Evolutionary conservation across 2,113 vertebrate genomes (phyloP).

Genomic region (Serilophus lunatus): DNA sequence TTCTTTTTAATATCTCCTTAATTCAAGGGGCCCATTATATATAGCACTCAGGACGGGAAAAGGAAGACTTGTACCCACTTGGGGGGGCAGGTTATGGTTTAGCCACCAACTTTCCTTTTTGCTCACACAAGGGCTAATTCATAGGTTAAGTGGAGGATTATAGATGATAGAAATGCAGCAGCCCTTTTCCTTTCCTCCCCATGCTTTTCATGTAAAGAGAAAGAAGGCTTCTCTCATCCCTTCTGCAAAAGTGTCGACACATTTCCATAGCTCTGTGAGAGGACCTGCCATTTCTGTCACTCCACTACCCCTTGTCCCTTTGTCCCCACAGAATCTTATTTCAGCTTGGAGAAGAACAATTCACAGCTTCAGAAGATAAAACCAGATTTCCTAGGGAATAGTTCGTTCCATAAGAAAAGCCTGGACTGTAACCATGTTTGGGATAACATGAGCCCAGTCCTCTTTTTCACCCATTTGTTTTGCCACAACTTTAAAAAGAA

Average conservation of each 20-base stretch:
- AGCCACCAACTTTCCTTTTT: constrained; percentile 62
- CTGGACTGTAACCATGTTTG: background rate
- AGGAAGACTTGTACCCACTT: constrained; percentile 53
- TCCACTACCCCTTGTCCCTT: constrained; percentile 15
- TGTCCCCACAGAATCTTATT: constrained; percentile 52
- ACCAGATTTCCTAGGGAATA: constrained; percentile 31
- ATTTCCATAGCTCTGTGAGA: constrained; percentile 57
- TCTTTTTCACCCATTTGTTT: background rate
- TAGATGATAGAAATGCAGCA: constrained; percentile 58
- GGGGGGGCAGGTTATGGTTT: constrained; percentile 32
- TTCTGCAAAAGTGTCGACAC: constrained; percentile 45
- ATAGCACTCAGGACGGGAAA: constrained; percentile 20
- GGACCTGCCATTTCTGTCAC: constrained; percentile 63
- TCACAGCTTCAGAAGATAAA: constrained; percentile 33
- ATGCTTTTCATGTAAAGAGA: constrained; percentile 57
- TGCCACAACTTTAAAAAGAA: background rate
- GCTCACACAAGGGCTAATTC: constrained; percentile 63
- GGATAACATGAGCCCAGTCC: background rate
- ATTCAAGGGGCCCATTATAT: constrained; percentile 56
- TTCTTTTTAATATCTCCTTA: constrained; percentile 49
- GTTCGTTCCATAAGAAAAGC: constrained; percentile 24
- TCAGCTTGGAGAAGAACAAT: constrained; percentile 47
- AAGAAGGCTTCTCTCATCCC: constrained; percentile 58
- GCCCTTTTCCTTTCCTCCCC: constrained; percentile 45
- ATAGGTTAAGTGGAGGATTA: constrained; percentile 69